phyloP scores from a whole-genome alignment of 2,113 vertebrate genomes.

The Myrmophylax atrothorax region DNA sequence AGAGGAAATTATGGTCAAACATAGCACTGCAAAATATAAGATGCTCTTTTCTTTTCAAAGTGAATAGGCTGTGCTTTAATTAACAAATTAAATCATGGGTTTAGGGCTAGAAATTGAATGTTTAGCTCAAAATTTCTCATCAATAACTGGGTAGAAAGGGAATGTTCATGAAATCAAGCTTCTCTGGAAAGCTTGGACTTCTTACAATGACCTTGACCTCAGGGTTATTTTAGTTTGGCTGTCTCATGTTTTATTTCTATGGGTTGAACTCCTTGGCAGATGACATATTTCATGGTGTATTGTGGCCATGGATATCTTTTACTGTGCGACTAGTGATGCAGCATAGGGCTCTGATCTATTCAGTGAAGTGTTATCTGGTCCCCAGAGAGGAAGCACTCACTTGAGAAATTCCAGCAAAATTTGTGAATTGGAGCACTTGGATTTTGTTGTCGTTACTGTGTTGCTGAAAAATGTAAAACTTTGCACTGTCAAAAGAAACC shows the following conservation, averaged over 20 bases:
- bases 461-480: background rate
- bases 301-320: background rate
- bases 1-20: background rate
- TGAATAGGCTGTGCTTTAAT: background rate
- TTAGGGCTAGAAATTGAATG: background rate
- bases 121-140: background rate
- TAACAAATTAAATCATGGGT: background rate
- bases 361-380: background rate
- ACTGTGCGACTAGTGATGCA: background rate
- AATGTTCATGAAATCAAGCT: background rate
- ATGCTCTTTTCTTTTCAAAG: background rate
- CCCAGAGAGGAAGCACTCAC: background rate
- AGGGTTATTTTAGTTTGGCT: background rate
- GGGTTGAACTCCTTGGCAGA: background rate
- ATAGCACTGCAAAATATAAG: rapidly evolving
- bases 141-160: background rate
- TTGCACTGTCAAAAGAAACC: background rate
- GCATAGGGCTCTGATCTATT: background rate
- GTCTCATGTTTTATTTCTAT: background rate
- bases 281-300: background rate
- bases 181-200: background rate
- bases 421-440: background rate
- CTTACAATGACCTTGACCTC: background rate
- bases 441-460: background rate
- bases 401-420: background rate